These are phyloP conservation scores for Coelogynopora nodosa DNA, from an alignment of 2,888 invertebrate species.

Conservation along the genomic window DNA sequence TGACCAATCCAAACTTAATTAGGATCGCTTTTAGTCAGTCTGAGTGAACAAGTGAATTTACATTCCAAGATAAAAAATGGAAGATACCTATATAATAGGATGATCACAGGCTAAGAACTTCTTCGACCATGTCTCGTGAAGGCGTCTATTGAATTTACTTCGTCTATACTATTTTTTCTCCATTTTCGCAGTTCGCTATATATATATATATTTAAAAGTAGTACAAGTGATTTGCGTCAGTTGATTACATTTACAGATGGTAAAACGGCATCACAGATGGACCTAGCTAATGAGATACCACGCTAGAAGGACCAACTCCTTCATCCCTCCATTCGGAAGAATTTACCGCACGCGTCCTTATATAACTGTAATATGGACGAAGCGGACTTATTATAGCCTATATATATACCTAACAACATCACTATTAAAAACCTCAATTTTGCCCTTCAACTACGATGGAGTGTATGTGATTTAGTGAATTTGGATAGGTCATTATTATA, in stretches of 20 bases:
- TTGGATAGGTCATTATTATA: background rate
- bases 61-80: background rate
- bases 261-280: background rate
- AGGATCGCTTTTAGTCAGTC: background rate
- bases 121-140: background rate
- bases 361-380: background rate
- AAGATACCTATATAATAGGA: background rate
- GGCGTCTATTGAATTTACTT: background rate
- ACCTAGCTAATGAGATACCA: background rate
- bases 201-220: background rate
- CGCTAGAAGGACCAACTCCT: background rate
- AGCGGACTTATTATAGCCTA: background rate
- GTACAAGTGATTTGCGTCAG: background rate
- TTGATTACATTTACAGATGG: slow-evolving; percentile 18
- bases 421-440: background rate
- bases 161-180: background rate
- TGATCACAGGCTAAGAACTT: no score
- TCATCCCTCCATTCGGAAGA: background rate
- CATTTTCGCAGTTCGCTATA: background rate
- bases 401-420: background rate
- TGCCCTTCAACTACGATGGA: background rate
- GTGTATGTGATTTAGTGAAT: background rate
- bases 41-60: background rate
- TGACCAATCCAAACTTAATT: background rate
- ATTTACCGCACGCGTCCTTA: background rate